Percentiles rank a stretch among this genome's conserved stretches.
These are phyloP conservation scores for Sebastes wilsoni DNA, from an alignment of 2,797 vertebrate species.

Conservation along the genomic window DNA sequence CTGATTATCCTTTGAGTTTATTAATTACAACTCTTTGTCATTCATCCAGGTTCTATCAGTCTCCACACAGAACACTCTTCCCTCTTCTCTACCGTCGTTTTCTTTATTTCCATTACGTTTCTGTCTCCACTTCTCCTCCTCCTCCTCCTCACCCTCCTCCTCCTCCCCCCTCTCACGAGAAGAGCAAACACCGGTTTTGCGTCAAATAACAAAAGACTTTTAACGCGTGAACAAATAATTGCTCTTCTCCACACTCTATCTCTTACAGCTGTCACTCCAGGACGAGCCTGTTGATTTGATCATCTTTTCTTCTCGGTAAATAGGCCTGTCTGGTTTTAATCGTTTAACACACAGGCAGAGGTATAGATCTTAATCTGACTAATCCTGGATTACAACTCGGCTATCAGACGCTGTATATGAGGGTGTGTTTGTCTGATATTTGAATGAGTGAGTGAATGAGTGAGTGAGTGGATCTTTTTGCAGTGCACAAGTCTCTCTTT, in stretches of 20 bases:
- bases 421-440: slow-evolving; percentile 9
- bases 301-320: slow-evolving; percentile 29
- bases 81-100: slow-evolving; percentile 29
- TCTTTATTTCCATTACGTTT: slow-evolving; percentile 34
- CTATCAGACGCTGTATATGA: slow-evolving; percentile 4
- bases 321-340: slow-evolving; percentile 45
- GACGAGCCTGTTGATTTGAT: slow-evolving; percentile 27
- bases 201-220: slow-evolving; percentile 38
- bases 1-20: slow-evolving; percentile 64
- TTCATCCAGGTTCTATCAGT: slow-evolving; percentile 62
- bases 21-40: slow-evolving; percentile 66
- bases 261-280: slow-evolving; percentile 31
- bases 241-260: slow-evolving; percentile 5
- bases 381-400: slow-evolving; percentile 61
- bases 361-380: slow-evolving; percentile 64
- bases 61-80: background rate
- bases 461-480: background rate
- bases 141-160: background rate
- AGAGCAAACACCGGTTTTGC: slow-evolving; percentile 38
- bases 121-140: background rate
- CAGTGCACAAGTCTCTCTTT: background rate
- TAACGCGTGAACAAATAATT: slow-evolving; percentile 34
- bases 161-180: background rate
- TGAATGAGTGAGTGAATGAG: slow-evolving; percentile 16
- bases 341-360: slow-evolving; percentile 34